Evolutionary conservation across 2,888 invertebrate species (phyloP).

Genomic region (Epinotia demarniana): DNA sequence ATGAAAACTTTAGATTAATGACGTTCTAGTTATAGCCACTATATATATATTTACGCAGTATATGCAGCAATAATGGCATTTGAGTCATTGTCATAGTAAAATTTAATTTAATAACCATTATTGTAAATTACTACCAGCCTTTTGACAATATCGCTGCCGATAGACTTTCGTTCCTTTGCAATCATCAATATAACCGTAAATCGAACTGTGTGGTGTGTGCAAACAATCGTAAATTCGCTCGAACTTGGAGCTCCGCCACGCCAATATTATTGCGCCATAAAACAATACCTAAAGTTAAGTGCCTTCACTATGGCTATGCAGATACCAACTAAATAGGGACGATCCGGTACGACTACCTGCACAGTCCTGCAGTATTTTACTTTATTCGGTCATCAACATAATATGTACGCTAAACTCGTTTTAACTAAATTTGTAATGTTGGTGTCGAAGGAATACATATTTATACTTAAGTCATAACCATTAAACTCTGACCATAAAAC

Average conservation of each 20-base stretch:
- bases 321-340: conserved; percentile 40
- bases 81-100: too few relatives aligned
- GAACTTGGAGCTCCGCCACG: conserved; percentile 56
- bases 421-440: conserved; percentile 13
- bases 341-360: neutral
- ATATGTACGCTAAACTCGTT: neutral
- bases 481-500: conserved; percentile 47
- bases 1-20: conserved; percentile 2
- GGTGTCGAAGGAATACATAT: conserved; percentile 38
- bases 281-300: conserved; percentile 64
- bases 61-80: neutral
- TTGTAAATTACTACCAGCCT: neutral
- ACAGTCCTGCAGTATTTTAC: conserved; percentile 3
- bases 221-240: conserved; percentile 63
- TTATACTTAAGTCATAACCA: conserved; percentile 46
- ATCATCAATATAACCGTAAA: conserved; percentile 61
- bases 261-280: conserved; percentile 69
- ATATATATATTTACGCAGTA: neutral
- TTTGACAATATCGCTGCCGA: neutral
- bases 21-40: neutral
- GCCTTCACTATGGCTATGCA: conserved; percentile 49
- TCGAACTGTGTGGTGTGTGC: conserved; percentile 71
- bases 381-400: conserved; percentile 6
- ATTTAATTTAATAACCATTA: neutral
- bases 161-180: conserved; percentile 51